phyloP scores from a whole-genome alignment of 2,113 vertebrate species.

The Scolopax mira region DNA sequence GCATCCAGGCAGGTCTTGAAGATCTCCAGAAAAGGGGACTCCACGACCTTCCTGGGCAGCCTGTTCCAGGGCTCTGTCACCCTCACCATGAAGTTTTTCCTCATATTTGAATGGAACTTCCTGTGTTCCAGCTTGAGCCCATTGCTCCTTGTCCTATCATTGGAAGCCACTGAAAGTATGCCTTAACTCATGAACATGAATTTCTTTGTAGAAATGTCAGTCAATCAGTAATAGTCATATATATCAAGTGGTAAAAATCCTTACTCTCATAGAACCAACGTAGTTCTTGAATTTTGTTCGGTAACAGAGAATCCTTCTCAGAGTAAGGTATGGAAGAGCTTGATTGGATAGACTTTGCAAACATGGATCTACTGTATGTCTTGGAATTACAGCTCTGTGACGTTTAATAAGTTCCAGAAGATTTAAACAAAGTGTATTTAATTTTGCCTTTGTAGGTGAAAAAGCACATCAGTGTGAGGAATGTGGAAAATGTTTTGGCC shows the following conservation, averaged over 20 bases:
- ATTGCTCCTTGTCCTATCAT: no score
- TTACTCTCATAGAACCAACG: not conserved
- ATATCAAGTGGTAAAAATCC: not conserved
- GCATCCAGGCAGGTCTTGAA: no score
- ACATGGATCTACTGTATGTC: not conserved
- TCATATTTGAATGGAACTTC: no score
- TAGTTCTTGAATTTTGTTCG: not conserved
- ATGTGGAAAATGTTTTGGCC: constrained; percentile 96
- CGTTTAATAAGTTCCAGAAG: not conserved
- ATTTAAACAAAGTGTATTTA: not conserved
- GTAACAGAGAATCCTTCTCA: not conserved
- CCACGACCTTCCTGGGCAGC: no score
- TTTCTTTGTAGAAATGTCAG: not conserved
- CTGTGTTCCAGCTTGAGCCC: no score
- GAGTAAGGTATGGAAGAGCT: not conserved
- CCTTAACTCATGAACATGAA: not conserved
- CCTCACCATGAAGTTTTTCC: no score
- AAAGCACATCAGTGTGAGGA: constrained; percentile 98
- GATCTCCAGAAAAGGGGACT: no score
- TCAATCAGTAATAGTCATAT: not conserved
- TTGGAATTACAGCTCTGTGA: not conserved
- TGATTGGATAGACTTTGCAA: not conserved
- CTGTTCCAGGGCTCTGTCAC: no score
- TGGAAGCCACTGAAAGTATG: no score
- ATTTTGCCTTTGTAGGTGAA: constrained; percentile 79